Conservation (phyloP, 2,113 vertebrate species). For the Sander lucioperca region DNA sequence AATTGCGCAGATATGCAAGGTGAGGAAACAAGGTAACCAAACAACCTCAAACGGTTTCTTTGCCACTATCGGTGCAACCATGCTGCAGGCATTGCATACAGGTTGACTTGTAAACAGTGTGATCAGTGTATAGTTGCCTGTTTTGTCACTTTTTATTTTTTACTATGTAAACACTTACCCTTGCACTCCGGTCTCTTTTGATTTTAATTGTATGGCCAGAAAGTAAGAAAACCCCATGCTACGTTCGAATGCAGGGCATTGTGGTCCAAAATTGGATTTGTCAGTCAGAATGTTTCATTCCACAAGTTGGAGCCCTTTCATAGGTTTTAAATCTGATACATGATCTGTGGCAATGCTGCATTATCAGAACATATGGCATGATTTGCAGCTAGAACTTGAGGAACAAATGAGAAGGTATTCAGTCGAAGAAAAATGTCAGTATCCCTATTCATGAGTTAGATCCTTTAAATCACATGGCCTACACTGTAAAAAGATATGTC, state of each 20-base stretch:
- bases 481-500: not conserved
- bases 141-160: not conserved
- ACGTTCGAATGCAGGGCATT: not conserved
- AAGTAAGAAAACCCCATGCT: not conserved
- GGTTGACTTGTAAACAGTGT: not conserved
- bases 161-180: not conserved
- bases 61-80: not conserved
- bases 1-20: not conserved
- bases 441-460: not conserved
- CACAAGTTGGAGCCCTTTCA: no score
- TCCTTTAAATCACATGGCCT: not conserved
- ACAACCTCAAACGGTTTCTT: not conserved
- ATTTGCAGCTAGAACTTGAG: not conserved
- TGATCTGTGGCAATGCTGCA: not conserved
- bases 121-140: not conserved
- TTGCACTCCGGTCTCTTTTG: not conserved
- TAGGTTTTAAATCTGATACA: not conserved
- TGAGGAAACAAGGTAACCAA: not conserved
- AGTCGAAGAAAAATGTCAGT: no score
- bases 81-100: not conserved
- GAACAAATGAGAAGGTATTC: not conserved
- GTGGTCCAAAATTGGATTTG: not conserved
- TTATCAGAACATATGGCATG: no score
- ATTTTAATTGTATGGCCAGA: not conserved
- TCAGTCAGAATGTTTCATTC: no score